Evolutionary conservation across 2,888 invertebrate species (phyloP).

Genomic region (Rotaria magnacalcarata): DNA sequence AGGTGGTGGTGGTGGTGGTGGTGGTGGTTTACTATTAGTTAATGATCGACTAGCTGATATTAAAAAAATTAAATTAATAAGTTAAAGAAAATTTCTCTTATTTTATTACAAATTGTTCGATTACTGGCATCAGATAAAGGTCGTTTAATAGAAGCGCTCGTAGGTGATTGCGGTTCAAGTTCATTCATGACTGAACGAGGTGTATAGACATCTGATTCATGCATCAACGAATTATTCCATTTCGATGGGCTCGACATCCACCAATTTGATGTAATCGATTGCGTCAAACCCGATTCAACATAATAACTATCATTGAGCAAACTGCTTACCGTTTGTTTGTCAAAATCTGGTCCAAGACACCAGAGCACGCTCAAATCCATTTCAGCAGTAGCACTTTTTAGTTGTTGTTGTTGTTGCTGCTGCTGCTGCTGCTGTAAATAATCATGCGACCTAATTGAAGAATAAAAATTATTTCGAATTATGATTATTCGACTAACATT

Average conservation of each 20-base stretch:
- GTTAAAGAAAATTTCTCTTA: background rate
- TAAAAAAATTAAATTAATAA: background rate
- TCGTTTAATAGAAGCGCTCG: background rate
- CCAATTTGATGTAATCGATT: background rate
- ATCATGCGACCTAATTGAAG: background rate
- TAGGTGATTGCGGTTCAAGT: background rate
- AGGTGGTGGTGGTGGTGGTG: too few relatives aligned
- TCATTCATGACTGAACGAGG: conserved; percentile 8
- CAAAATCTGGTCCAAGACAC: background rate
- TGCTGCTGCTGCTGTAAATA: background rate
- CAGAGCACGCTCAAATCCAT: background rate
- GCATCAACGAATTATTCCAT: background rate
- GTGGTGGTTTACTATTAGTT: background rate
- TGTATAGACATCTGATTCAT: background rate
- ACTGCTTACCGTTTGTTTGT: background rate
- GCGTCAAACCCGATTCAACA: background rate
- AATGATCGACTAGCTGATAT: background rate
- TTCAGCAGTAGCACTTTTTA: background rate
- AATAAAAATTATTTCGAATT: background rate
- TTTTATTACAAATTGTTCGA: background rate
- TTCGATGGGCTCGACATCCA: background rate
- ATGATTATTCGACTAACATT: background rate
- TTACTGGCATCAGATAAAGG: background rate
- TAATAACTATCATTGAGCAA: background rate
- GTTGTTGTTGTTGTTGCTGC: background rate